These are phyloP conservation scores for Nesidiocoris tenuis DNA, from an alignment of 2,888 invertebrate genomes.

Conservation along the genomic window DNA sequence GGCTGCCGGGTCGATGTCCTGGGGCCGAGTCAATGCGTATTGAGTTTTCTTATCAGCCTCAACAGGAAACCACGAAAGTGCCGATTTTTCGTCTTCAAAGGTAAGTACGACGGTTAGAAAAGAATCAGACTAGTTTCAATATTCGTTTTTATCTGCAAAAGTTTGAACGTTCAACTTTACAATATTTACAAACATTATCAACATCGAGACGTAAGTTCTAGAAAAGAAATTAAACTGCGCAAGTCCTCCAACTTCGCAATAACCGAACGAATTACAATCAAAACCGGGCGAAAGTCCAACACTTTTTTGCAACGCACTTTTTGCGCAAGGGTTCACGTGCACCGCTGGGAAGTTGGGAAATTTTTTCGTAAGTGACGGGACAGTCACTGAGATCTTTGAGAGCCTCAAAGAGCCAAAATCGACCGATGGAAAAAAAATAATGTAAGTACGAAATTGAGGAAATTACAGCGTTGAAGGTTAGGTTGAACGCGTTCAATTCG, in stretches of 20 bases:
- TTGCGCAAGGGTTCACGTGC: no score
- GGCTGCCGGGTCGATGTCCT: no score
- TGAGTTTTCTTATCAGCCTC: no score
- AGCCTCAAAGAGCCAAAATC: neutral
- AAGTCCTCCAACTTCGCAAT: neutral
- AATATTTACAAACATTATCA: slow-evolving; percentile 40
- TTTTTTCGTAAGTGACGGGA: no score
- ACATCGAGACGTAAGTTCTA: slow-evolving; percentile 31
- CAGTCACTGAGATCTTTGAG: slow-evolving; percentile 3
- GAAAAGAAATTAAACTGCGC: neutral
- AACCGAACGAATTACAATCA: slow-evolving; percentile 23
- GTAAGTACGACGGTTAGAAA: no score
- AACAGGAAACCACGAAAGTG: no score
- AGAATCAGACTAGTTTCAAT: no score
- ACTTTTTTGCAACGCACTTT: neutral
- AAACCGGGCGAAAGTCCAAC: neutral
- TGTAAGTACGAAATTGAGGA: neutral
- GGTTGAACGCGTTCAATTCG: neutral
- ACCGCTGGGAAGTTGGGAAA: no score
- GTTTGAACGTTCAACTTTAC: slow-evolving; percentile 36
- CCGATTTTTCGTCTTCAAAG: no score
- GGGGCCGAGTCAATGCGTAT: no score
- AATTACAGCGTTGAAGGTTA: neutral
- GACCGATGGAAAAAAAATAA: neutral
- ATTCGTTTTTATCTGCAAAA: slow-evolving; percentile 34